phyloP scores from a whole-genome alignment of 2,113 vertebrate genomes.

The Donacobius atricapilla region DNA sequence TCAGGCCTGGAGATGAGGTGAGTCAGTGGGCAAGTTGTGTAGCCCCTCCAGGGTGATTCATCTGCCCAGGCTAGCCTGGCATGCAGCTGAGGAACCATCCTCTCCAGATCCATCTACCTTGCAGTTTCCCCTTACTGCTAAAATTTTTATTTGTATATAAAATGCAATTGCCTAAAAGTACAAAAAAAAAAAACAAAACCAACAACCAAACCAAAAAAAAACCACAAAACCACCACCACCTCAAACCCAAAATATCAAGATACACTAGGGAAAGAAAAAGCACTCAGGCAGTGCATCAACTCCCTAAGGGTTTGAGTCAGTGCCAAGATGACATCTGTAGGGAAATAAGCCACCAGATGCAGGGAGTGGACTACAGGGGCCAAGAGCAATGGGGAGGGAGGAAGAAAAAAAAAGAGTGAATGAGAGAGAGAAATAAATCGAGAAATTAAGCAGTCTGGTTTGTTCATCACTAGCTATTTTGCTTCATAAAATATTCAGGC shows the following conservation, averaged over 20 bases:
- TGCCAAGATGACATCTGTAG: slow-evolving; percentile 2
- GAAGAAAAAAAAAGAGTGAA: fast-evolving
- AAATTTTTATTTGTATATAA: neutral
- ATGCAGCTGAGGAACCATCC: neutral
- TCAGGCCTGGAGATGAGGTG: neutral
- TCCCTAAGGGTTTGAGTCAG: neutral
- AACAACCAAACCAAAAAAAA: too few relatives aligned
- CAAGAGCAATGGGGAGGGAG: neutral
- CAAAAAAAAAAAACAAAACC: neutral
- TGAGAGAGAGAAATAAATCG: neutral
- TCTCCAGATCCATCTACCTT: neutral
- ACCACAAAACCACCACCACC: neutral
- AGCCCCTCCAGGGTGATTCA: neutral
- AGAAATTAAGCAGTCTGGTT: neutral
- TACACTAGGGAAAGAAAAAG: neutral
- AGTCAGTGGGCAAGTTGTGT: neutral
- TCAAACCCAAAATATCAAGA: neutral
- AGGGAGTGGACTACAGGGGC: neutral
- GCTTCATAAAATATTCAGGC: neutral
- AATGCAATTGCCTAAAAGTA: neutral
- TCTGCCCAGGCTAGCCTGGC: neutral
- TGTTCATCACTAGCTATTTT: neutral
- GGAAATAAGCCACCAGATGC: slow-evolving; percentile 21
- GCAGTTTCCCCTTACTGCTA: neutral
- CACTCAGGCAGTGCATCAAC: neutral